These are phyloP conservation scores for Stenoptilia bipunctidactyla DNA, from an alignment of 2,888 invertebrate species.

Conservation along the genomic window DNA sequence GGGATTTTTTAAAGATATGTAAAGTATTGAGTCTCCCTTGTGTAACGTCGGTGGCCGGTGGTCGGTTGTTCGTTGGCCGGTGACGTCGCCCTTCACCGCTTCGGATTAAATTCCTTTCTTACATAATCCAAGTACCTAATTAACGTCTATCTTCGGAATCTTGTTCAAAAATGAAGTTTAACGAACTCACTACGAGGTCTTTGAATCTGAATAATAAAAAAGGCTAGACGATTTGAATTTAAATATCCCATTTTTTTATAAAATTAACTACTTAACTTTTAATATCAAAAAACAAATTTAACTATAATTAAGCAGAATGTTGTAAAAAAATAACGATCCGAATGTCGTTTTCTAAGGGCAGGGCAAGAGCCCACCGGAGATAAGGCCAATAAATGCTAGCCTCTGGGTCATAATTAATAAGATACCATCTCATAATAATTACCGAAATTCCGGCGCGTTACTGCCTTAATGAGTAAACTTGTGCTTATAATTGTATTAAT, in stretches of 20 bases:
- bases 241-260: too few species aligned
- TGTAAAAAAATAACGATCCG: background rate
- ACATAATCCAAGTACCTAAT: background rate
- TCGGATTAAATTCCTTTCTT: background rate
- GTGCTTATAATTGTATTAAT: too few species aligned
- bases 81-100: background rate
- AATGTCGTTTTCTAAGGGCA: conserved; percentile 19
- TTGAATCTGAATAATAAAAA: too few species aligned
- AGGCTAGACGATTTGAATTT: too few species aligned
- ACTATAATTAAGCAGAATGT: too few species aligned
- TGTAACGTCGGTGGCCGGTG: background rate
- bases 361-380: conserved; percentile 60
- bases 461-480: background rate
- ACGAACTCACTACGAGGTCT: too few species aligned
- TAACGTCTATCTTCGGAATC: background rate
- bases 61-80: background rate
- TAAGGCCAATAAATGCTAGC: conserved; percentile 64
- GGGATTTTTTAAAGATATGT: background rate
- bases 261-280: too few species aligned
- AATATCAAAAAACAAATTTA: too few species aligned
- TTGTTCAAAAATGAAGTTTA: too few species aligned
- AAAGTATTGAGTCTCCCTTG: background rate
- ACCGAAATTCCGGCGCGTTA: conserved; percentile 32
- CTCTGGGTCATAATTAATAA: conserved; percentile 57
- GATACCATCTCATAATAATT: conserved; percentile 48